phyloP scores from a whole-genome alignment of 2,113 vertebrate genomes.

The Platysternon megacephalum region DNA sequence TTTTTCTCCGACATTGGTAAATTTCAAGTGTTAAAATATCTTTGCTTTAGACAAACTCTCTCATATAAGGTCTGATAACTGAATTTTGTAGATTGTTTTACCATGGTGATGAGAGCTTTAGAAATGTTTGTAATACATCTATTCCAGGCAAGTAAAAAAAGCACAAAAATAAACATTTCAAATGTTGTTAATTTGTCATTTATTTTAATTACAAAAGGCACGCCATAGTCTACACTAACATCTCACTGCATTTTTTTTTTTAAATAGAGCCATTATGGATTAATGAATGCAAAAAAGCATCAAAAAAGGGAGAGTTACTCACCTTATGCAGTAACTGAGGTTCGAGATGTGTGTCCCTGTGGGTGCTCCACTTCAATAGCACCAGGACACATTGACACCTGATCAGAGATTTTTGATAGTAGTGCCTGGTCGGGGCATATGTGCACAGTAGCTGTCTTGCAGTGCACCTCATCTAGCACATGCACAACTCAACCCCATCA shows the following conservation, averaged over 20 bases:
- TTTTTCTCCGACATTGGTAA: too few species aligned
- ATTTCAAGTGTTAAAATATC: not conserved
- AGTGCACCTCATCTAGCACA: too few species aligned
- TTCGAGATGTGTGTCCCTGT: too few species aligned
- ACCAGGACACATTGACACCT: too few species aligned
- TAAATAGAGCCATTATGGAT: not conserved
- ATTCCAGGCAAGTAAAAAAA: not conserved
- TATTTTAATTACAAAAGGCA: not conserved
- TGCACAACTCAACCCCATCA: too few species aligned
- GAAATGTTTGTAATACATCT: not conserved
- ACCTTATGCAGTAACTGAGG: too few species aligned
- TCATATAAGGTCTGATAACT: not conserved
- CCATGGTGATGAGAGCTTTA: not conserved
- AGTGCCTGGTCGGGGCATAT: too few species aligned
- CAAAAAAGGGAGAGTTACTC: not conserved
- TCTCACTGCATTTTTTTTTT: not conserved
- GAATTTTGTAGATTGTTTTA: not conserved
- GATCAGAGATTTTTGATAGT: too few species aligned
- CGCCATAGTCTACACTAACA: not conserved
- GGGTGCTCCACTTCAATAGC: too few species aligned
- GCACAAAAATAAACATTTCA: not conserved
- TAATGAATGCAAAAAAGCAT: not conserved
- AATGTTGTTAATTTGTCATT: not conserved
- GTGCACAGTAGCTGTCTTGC: too few species aligned
- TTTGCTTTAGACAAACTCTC: not conserved